Conservation (phyloP, 1,140 invertebrate genomes). For the Hypsibius dujardini region DNA sequence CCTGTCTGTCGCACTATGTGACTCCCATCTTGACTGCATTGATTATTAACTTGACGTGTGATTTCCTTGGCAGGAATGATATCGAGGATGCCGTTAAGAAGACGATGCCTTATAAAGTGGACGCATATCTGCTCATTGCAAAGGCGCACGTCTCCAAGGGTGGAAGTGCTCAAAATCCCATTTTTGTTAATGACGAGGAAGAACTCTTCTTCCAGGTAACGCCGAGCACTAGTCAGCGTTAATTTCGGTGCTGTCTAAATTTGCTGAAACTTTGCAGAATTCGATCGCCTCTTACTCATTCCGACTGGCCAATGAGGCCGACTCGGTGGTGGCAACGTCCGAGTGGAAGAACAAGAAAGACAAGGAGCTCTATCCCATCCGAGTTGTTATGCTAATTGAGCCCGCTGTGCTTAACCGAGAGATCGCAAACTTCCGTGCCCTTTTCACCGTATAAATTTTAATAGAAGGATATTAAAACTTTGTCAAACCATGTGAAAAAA, state of each 20-base stretch:
- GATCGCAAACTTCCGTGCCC: too few relatives aligned
- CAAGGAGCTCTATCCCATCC: not conserved
- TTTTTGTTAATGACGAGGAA: conserved; percentile 10
- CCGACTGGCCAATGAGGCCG: not conserved
- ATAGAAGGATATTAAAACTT: too few relatives aligned
- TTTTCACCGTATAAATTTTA: too few relatives aligned
- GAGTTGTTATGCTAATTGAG: not conserved
- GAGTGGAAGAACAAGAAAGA: conserved; percentile 9
- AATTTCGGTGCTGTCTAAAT: too few relatives aligned
- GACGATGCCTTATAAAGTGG: conserved; percentile 7
- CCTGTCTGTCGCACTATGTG: too few relatives aligned
- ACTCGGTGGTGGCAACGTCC: not conserved
- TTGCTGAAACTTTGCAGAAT: not conserved
- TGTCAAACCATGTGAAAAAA: too few relatives aligned
- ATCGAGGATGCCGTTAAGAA: not conserved
- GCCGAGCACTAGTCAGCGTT: too few relatives aligned
- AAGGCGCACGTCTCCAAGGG: conserved; percentile 8
- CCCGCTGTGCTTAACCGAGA: not conserved
- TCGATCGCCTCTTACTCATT: not conserved
- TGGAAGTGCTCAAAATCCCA: not conserved
- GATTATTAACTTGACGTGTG: not conserved
- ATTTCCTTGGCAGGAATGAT: not conserved
- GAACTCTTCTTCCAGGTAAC: conserved; percentile 3
- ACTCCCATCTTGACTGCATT: not conserved
- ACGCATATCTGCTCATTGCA: not conserved